Conservation (phyloP, 2,797 vertebrate genomes). For the Phoebastria nigripes region DNA sequence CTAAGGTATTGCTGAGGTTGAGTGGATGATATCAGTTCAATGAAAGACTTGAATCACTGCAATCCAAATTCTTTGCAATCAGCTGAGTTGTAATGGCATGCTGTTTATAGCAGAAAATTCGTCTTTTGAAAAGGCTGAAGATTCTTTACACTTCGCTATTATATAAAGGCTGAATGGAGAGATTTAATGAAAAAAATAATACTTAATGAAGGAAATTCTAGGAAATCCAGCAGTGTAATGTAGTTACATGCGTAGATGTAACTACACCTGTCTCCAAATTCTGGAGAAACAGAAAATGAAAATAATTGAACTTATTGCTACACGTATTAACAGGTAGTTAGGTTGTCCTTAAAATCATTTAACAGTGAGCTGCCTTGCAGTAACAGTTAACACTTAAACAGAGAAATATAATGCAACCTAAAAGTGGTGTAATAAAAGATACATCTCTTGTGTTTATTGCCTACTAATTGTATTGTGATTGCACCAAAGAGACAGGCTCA, state of each 20-base stretch:
- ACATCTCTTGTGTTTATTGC: not conserved
- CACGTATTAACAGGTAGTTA: not conserved
- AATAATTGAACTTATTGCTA: not conserved
- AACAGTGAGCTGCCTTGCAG: not conserved
- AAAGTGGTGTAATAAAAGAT: not conserved
- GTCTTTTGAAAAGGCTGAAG: constrained; percentile 38
- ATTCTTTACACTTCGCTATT: constrained; percentile 40
- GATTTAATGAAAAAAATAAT: constrained; percentile 43
- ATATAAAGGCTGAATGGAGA: constrained; percentile 24
- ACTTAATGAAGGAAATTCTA: constrained; percentile 8
- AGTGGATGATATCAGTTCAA: constrained; percentile 69
- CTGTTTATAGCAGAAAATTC: constrained; percentile 37
- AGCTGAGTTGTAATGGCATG: constrained; percentile 31
- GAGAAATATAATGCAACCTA: not conserved
- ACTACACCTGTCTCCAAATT: not conserved
- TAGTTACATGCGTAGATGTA: not conserved
- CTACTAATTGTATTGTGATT: not conserved
- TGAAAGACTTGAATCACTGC: constrained; percentile 50
- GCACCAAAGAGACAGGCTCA: not conserved
- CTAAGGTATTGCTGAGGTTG: constrained; percentile 64
- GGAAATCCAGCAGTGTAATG: not conserved
- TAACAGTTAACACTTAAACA: not conserved
- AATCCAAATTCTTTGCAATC: constrained; percentile 62
- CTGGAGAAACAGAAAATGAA: constrained; percentile 12
- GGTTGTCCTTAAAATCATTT: not conserved